phyloP scores from a whole-genome alignment of 2,888 invertebrate genomes.

The Lamproptera curius region DNA sequence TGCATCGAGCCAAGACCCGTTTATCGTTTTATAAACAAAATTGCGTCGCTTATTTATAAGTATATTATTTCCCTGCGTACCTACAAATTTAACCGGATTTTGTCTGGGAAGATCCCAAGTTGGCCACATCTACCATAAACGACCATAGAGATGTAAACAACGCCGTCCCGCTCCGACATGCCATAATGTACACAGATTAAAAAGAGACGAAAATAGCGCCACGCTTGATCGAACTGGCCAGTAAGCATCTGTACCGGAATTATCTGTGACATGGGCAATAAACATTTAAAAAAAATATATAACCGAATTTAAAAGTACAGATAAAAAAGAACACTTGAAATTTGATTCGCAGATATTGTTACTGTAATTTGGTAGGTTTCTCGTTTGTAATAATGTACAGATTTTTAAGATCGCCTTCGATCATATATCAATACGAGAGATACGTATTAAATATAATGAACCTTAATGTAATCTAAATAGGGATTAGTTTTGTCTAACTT shows the following conservation, averaged over 20 bases:
- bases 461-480: conserved; percentile 20
- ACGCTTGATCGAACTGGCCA: conserved; percentile 62
- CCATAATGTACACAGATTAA: conserved; percentile 24
- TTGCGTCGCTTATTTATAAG: not conserved
- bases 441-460: conserved; percentile 34
- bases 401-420: conserved; percentile 39
- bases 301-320: not conserved
- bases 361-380: conserved; percentile 20
- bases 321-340: not conserved
- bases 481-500: conserved; percentile 31
- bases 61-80: conserved; percentile 46
- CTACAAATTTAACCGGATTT: conserved; percentile 54
- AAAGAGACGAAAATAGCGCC: conserved; percentile 48
- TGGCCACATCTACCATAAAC: conserved; percentile 55
- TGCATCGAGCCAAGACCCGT: not conserved
- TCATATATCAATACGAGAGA: conserved; percentile 45
- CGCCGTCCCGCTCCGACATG: conserved; percentile 42
- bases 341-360: not conserved
- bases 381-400: conserved; percentile 37
- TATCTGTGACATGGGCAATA: conserved; percentile 13
- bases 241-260: conserved; percentile 50
- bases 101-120: conserved; percentile 61
- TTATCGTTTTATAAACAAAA: conserved; percentile 29
- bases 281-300: too few relatives aligned
- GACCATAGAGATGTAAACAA: conserved; percentile 55